These are phyloP conservation scores for Pteropus alecto DNA, from an alignment of 2,113 vertebrate genomes.

Conservation along the genomic window DNA sequence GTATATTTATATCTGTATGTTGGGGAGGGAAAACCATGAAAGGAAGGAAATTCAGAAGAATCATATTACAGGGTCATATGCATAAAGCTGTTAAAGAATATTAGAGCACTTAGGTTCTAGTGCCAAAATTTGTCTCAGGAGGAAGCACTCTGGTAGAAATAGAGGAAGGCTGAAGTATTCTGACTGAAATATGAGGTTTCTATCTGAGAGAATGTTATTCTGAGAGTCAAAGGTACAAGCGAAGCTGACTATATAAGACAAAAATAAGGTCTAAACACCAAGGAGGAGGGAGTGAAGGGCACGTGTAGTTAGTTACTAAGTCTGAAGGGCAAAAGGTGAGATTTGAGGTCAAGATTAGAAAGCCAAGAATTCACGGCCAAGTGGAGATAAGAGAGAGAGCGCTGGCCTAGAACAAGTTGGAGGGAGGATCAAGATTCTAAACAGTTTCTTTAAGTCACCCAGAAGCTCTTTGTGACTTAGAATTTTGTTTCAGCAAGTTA, in stretches of 20 bases:
- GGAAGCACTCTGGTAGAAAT: background rate
- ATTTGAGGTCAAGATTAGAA: constrained; percentile 3
- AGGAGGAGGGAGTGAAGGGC: background rate
- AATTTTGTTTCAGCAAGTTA: background rate
- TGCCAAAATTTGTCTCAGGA: background rate
- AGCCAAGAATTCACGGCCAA: background rate
- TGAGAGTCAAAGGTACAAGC: background rate
- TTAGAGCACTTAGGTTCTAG: background rate
- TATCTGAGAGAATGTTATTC: background rate
- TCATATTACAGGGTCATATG: background rate
- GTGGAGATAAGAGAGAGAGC: background rate
- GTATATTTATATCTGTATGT: background rate
- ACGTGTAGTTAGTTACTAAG: background rate
- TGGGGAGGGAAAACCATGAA: background rate
- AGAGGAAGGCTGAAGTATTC: background rate
- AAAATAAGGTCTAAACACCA: background rate
- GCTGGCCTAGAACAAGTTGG: background rate
- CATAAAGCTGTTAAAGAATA: background rate
- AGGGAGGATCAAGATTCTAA: background rate
- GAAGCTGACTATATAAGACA: background rate
- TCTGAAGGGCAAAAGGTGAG: background rate
- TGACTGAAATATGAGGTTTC: background rate
- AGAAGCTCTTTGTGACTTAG: background rate
- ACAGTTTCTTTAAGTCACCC: background rate
- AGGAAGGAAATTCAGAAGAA: background rate